Evolutionary conservation across 2,113 vertebrate species (phyloP).

Genomic region (Takifugu flavidus): DNA sequence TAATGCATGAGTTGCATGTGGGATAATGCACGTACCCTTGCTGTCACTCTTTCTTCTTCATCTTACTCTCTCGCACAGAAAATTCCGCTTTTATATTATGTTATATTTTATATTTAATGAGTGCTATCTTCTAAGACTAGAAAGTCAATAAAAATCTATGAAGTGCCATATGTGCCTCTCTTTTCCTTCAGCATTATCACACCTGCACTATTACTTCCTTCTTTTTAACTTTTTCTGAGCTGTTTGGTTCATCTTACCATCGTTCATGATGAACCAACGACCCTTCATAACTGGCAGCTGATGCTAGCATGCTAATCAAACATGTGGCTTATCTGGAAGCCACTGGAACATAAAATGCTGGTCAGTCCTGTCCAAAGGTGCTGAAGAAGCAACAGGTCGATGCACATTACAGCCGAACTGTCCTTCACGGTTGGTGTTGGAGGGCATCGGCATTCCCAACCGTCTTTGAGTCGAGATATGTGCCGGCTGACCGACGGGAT

Average conservation of each 20-base stretch:
- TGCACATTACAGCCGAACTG: too few species aligned
- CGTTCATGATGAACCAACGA: too few species aligned
- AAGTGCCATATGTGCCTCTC: slow-evolving; percentile 49
- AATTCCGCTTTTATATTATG: slow-evolving; percentile 1
- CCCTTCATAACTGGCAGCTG: too few species aligned
- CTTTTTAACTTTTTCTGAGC: slow-evolving; percentile 40
- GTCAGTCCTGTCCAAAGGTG: too few species aligned
- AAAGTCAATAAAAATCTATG: slow-evolving; percentile 53
- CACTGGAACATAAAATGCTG: too few species aligned
- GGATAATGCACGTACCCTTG: slow-evolving; percentile 5
- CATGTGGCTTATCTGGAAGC: too few species aligned
- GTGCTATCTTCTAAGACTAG: slow-evolving; percentile 27
- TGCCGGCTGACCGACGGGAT: too few species aligned
- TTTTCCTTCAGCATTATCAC: slow-evolving; percentile 24
- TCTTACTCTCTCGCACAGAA: slow-evolving; percentile 17
- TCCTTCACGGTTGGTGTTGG: too few species aligned
- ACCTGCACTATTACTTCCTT: slow-evolving; percentile 27
- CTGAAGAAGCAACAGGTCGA: too few species aligned
- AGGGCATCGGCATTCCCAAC: slow-evolving; percentile 35
- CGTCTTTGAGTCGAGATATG: background rate
- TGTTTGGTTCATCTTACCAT: too few species aligned
- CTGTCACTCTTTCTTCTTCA: slow-evolving; percentile 32
- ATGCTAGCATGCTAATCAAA: too few species aligned
- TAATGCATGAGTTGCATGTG: background rate
- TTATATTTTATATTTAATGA: slow-evolving; percentile 3